A percentile compares a stretch with the other conserved stretches of the same genome.
phyloP scores from a whole-genome alignment of 2,113 vertebrate species.

The Arothron firmamentum region DNA sequence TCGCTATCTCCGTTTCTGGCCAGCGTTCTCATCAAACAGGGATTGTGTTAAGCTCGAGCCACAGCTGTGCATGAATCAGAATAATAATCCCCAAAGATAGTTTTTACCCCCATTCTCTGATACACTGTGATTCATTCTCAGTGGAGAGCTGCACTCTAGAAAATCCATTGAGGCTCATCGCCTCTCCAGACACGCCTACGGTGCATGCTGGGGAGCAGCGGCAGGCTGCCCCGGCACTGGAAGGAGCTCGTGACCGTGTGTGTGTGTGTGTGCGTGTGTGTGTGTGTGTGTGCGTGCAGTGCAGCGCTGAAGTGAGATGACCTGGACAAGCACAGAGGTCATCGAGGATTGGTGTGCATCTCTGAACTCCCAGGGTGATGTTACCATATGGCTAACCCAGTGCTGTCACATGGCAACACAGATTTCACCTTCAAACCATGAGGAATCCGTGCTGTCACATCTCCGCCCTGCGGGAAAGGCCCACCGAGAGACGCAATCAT shows the following conservation, averaged over 20 bases:
- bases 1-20: slow-evolving; percentile 10
- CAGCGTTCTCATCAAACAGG: slow-evolving; percentile 31
- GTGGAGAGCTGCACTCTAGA: slow-evolving; percentile 45
- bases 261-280: slow-evolving; percentile 10
- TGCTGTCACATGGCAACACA: slow-evolving; percentile 19
- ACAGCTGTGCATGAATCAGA: slow-evolving; percentile 66
- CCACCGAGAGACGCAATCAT: slow-evolving; percentile 39
- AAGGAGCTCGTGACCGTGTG: slow-evolving; percentile 23
- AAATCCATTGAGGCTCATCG: slow-evolving; percentile 53
- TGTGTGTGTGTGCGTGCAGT: not conserved
- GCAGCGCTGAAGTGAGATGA: slow-evolving; percentile 41
- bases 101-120: slow-evolving; percentile 54
- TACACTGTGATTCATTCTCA: slow-evolving; percentile 56
- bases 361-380: slow-evolving; percentile 45
- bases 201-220: slow-evolving; percentile 34
- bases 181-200: slow-evolving; percentile 45
- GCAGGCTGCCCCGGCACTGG: slow-evolving; percentile 37
- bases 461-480: slow-evolving; percentile 41
- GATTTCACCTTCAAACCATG: slow-evolving; percentile 35
- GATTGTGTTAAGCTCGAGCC: slow-evolving; percentile 56
- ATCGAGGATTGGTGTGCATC: slow-evolving; percentile 49
- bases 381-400: slow-evolving; percentile 36
- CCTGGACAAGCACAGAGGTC: slow-evolving; percentile 61
- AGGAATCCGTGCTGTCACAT: slow-evolving; percentile 36
- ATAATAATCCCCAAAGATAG: slow-evolving; percentile 65